Conservation (phyloP, 2,888 invertebrate species). For the Pachydiplax longipennis region DNA sequence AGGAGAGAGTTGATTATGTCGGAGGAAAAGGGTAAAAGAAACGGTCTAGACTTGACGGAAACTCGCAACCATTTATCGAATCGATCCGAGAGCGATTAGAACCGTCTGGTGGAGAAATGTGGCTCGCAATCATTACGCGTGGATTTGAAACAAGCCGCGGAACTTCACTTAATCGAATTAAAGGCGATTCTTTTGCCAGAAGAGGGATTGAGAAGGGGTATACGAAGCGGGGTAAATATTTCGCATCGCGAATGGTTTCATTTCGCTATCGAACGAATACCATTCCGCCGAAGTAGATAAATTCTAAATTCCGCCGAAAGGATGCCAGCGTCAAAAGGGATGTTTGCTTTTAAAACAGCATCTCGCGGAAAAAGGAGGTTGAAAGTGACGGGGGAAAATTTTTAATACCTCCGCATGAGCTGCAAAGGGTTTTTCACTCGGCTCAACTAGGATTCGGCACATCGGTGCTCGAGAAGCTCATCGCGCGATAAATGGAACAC, state of each 20-base stretch:
- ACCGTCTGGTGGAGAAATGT: background rate
- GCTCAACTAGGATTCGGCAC: background rate
- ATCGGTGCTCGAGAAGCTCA: background rate
- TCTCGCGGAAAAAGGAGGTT: too few relatives aligned
- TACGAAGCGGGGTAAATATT: too few relatives aligned
- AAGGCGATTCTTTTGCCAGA: too few relatives aligned
- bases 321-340: too few relatives aligned
- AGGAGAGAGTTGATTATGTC: background rate
- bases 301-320: too few relatives aligned
- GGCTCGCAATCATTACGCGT: background rate
- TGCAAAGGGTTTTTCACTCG: background rate
- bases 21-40: background rate
- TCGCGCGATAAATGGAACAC: background rate
- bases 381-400: too few relatives aligned
- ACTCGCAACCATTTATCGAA: background rate
- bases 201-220: too few relatives aligned
- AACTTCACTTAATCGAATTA: too few relatives aligned
- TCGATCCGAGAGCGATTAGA: background rate
- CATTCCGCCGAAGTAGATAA: too few relatives aligned
- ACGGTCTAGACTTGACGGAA: background rate
- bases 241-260: too few relatives aligned
- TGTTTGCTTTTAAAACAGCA: too few relatives aligned
- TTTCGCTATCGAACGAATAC: too few relatives aligned
- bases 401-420: background rate
- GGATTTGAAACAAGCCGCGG: background rate